Evolutionary conservation across 2,797 vertebrate species (phyloP).

Genomic region (Meda fulgida): DNA sequence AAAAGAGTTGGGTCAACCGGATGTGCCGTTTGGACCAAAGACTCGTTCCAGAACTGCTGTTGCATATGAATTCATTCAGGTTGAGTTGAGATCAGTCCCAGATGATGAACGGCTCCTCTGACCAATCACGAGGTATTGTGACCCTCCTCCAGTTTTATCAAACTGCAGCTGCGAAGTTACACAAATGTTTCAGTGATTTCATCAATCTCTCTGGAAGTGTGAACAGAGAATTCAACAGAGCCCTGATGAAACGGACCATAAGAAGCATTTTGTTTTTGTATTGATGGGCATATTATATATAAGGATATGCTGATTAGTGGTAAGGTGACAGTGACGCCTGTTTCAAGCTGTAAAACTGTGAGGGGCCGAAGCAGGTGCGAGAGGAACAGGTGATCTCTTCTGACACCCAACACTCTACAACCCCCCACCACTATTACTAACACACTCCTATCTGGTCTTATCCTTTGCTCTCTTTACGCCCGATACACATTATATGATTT

Average conservation of each 20-base stretch:
- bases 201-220: background rate
- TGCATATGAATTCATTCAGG: background rate
- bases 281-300: background rate
- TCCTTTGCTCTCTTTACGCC: background rate
- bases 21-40: background rate
- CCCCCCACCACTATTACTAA: constrained; percentile 3
- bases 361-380: constrained; percentile 61
- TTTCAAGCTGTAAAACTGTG: constrained; percentile 41
- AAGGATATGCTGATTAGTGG: background rate
- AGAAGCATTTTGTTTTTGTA: background rate
- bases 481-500: background rate
- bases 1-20: background rate
- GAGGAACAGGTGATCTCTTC: constrained; percentile 61
- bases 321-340: constrained; percentile 34
- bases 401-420: constrained; percentile 54
- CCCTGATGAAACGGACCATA: background rate
- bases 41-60: background rate
- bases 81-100: background rate
- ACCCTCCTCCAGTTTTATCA: background rate
- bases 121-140: background rate
- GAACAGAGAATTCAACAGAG: background rate
- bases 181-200: background rate
- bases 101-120: background rate
- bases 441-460: constrained; percentile 23
- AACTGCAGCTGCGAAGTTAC: background rate